A percentile compares a stretch with the other conserved stretches of the same genome.
Evolutionary conservation across 2,797 vertebrate genomes (phyloP).

Genomic region (Artibeus lituratus): DNA sequence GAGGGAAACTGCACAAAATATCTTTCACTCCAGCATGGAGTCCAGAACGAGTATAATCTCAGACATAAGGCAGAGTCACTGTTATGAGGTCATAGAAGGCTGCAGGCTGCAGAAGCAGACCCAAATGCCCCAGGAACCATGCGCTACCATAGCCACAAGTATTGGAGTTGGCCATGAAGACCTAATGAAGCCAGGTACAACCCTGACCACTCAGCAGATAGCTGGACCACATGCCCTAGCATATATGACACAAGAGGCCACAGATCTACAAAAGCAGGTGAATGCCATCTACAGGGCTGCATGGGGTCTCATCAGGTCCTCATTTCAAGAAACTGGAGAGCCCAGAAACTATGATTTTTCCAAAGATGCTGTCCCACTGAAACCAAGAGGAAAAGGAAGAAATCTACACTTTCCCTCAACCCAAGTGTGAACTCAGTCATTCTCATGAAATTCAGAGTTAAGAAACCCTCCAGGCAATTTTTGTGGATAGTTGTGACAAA

Average conservation of each 20-base stretch:
- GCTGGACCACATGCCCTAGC: neutral
- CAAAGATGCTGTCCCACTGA: neutral
- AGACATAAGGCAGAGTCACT: neutral
- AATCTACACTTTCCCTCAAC: neutral
- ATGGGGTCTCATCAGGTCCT: neutral
- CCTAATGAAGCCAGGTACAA: neutral
- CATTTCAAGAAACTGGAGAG: neutral
- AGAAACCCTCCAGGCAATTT: slow-evolving; percentile 14
- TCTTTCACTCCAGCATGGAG: neutral
- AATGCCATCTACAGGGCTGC: neutral
- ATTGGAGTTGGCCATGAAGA: neutral
- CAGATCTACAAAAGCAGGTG: neutral
- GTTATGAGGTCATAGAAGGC: neutral
- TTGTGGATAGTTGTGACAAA: slow-evolving; percentile 24
- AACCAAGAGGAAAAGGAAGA: neutral
- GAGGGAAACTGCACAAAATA: neutral
- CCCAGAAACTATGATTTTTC: neutral
- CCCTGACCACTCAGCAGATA: neutral
- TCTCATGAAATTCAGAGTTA: slow-evolving; percentile 1
- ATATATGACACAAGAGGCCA: neutral
- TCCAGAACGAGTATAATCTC: slow-evolving; percentile 15
- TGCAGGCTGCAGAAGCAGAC: neutral
- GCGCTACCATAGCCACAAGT: neutral
- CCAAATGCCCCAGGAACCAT: neutral
- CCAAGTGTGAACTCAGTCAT: neutral